phyloP scores from a whole-genome alignment of 1,140 invertebrate genomes.

The Euschistus heros region DNA sequence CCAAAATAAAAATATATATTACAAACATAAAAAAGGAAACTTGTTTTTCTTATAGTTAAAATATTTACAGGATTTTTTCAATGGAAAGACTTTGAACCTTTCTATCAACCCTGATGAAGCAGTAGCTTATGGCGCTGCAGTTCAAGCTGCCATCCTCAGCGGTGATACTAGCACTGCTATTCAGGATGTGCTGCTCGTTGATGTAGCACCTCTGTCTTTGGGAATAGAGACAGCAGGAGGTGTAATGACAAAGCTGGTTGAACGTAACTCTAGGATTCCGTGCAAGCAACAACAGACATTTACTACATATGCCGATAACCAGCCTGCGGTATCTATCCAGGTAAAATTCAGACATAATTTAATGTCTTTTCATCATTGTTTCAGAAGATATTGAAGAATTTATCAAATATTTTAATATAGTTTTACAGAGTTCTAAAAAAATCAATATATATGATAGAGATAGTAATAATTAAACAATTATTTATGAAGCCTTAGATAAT shows the following conservation, averaged over 20 bases:
- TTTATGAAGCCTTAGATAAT: too few relatives aligned
- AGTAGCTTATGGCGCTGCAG: constrained; percentile 58
- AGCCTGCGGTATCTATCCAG: constrained; percentile 64
- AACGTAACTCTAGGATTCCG: constrained; percentile 49
- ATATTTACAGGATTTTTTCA: constrained; percentile 46
- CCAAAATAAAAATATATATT: too few relatives aligned
- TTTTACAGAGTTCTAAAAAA: too few relatives aligned
- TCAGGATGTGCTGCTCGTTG: constrained; percentile 43
- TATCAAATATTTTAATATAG: too few relatives aligned
- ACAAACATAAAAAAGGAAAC: too few relatives aligned
- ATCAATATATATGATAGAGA: too few relatives aligned
- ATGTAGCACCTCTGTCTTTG: constrained; percentile 41
- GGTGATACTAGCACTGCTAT: constrained; percentile 46
- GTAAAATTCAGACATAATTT: constrained; percentile 40
- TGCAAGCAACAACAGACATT: constrained; percentile 52
- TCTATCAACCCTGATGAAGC: constrained; percentile 73
- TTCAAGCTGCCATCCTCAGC: constrained; percentile 63
- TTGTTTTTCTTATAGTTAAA: not conserved
- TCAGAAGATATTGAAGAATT: too few relatives aligned
- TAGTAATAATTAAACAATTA: too few relatives aligned
- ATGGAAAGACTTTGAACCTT: constrained; percentile 52
- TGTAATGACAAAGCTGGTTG: constrained; percentile 50
- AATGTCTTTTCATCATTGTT: too few relatives aligned
- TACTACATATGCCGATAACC: constrained; percentile 57
- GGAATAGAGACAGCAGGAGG: constrained; percentile 36